phyloP scores from a whole-genome alignment of 1,140 invertebrate genomes.

The Ruditapes philippinarum region DNA sequence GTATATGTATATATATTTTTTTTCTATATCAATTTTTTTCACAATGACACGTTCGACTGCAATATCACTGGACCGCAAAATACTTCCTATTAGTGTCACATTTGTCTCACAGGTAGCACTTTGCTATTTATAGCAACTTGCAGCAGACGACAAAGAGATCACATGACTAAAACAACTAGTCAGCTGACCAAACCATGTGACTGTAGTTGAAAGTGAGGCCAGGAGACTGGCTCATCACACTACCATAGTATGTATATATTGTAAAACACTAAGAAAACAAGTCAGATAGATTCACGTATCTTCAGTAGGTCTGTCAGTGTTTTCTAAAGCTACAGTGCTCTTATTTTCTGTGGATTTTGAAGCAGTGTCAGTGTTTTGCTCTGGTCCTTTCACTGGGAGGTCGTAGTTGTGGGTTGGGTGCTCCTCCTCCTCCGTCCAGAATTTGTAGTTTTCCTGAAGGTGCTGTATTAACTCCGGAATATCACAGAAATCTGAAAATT shows the following conservation, averaged over 20 bases:
- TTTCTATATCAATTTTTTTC: too few species aligned
- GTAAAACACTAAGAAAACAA: conserved; percentile 12
- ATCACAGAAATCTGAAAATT: conserved; percentile 94
- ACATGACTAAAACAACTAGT: conserved; percentile 38
- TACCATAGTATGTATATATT: not conserved
- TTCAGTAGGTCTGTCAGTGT: not conserved
- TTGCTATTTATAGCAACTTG: not conserved
- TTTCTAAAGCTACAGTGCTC: not conserved
- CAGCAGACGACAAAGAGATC: conserved; percentile 51
- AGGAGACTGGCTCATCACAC: conserved; percentile 26
- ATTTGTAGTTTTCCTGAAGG: conserved; percentile 95
- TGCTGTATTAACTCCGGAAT: conserved; percentile 95
- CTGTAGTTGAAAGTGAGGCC: too few species aligned
- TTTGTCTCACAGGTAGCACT: not conserved
- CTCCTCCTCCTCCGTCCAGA: conserved; percentile 93
- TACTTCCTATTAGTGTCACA: not conserved
- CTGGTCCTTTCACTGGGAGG: conserved; percentile 24
- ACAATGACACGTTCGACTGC: too few species aligned
- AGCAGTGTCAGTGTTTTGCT: conserved; percentile 8
- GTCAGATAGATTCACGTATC: conserved; percentile 2
- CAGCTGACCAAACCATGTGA: too few species aligned
- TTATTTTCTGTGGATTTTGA: conserved; percentile 38
- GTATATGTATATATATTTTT: too few species aligned
- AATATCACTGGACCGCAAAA: too few species aligned
- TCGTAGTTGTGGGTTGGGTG: conserved; percentile 53